Base-by-base conservation (phyloP, 2,888 invertebrate species). In the Hydrotaea cyrtoneurina region DNA sequence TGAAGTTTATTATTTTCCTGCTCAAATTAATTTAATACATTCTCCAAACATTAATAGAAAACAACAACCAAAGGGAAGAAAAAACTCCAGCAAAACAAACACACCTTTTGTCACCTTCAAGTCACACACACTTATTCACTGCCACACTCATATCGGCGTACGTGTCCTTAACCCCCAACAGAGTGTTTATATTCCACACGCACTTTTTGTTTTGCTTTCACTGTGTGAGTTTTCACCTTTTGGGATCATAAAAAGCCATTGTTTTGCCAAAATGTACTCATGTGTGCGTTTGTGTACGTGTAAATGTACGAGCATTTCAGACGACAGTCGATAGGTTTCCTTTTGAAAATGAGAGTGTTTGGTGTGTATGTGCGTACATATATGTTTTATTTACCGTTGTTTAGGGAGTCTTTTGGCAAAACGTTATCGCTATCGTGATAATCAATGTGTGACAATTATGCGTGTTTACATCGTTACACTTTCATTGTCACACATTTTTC, bases 401-500 rank as follows among this genome's bases (percentile, higher is more conserved):
- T 84, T 72, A 39, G 83, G 78, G 75, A 75, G 72, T 78, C 71
- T 64, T 75, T 74, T 83, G 43, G 78, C 57, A 64, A 66, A 78
- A 78, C 11, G 46, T 71, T 78, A 78, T 80, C 83, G 62, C 53
- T 39, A 57, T 72, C 78, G 71, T 75, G 84, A 80, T 78, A 78
- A 81, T 66, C 80, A 81, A 81, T 80, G 83, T 83, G 73, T 77
- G 80, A 80, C 76, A 83, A 80, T 83, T 64, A 80, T 76, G 80
- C 62, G 72, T 75, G 74, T 78, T 71, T 50, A 77, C 26, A 78
- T 78, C 74, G 66, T 74, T 72, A 79, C 80, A 74, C 57, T 39
- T 69, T 81, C 77, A 81, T 77, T 77, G 77, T 73, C 72, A 81
- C 69, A 72, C 62, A 39, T 57, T 78, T 73, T 78, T 31, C 57